Evolutionary conservation across 2,888 invertebrate genomes (phyloP).

Genomic region (Hartigia nigra): DNA sequence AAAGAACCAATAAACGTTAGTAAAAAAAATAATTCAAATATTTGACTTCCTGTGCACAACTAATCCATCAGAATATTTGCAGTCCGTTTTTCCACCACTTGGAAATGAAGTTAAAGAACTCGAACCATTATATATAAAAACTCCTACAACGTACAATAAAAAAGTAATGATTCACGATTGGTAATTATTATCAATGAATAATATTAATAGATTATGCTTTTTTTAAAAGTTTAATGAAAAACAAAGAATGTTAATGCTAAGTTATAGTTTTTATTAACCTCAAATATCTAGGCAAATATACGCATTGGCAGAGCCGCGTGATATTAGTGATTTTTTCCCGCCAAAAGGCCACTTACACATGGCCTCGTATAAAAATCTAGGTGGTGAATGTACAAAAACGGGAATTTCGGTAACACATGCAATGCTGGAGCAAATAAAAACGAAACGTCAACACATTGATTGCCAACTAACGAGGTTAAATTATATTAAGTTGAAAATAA

Average conservation of each 20-base stretch:
- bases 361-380: constrained; percentile 44
- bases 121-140: constrained; percentile 29
- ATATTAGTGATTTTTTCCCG: constrained; percentile 38
- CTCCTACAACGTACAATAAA: constrained; percentile 35
- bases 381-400: constrained; percentile 25
- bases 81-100: constrained; percentile 38
- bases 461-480: background rate
- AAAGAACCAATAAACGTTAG: background rate
- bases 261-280: constrained; percentile 1
- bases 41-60: background rate
- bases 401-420: constrained; percentile 43
- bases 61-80: constrained; percentile 10
- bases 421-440: constrained; percentile 39
- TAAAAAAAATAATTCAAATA: background rate
- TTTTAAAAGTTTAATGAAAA: constrained; percentile 9
- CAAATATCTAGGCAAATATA: constrained; percentile 38
- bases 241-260: constrained; percentile 3
- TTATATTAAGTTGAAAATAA: background rate
- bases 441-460: constrained; percentile 26
- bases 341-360: constrained; percentile 35
- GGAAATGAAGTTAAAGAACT: constrained; percentile 27
- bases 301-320: constrained; percentile 38
- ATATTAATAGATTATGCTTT: background rate
- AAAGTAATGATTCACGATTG: constrained; percentile 52
- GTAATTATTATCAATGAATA: constrained; percentile 27